A percentile compares a stretch with the other conserved stretches of the same genome.
Evolutionary conservation across 1,140 invertebrate genomes (phyloP).

Genomic region (Drosophila ohnishii): DNA sequence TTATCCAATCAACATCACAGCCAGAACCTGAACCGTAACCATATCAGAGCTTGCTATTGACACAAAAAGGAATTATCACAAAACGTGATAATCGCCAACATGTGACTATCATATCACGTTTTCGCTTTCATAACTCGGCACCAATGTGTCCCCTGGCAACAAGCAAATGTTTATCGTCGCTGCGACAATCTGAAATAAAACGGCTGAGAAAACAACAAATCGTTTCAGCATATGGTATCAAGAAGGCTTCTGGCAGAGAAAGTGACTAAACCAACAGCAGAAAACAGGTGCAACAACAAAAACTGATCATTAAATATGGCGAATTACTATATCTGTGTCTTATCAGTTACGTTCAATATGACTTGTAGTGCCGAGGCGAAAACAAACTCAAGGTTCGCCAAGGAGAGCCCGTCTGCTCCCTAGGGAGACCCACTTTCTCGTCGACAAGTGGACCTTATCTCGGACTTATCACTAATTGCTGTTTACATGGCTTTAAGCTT

Average conservation of each 20-base stretch:
- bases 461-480: conserved; percentile 23
- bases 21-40: not conserved
- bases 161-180: conserved; percentile 24
- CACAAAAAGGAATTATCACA: conserved; percentile 34
- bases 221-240: conserved; percentile 18
- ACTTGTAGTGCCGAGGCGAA: conserved; percentile 3
- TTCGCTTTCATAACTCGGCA: conserved; percentile 20
- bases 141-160: conserved; percentile 30
- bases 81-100: conserved; percentile 51
- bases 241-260: not conserved
- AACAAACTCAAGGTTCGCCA: conserved; percentile 21
- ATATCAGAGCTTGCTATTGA: conserved; percentile 1
- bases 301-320: conserved; percentile 13
- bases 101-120: conserved; percentile 61
- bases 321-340: conserved; percentile 8
- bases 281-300: conserved; percentile 22
- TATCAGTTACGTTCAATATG: conserved; percentile 29
- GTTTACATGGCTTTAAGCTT: conserved; percentile 21
- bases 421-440: conserved; percentile 38
- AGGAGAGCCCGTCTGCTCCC: not conserved
- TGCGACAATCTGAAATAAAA: not conserved
- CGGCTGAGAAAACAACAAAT: conserved; percentile 6
- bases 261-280: not conserved
- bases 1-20: not conserved
- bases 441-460: conserved; percentile 3